Evolutionary conservation across 2,888 invertebrate genomes (phyloP).

Genomic region (Zele albiditarsus): DNA sequence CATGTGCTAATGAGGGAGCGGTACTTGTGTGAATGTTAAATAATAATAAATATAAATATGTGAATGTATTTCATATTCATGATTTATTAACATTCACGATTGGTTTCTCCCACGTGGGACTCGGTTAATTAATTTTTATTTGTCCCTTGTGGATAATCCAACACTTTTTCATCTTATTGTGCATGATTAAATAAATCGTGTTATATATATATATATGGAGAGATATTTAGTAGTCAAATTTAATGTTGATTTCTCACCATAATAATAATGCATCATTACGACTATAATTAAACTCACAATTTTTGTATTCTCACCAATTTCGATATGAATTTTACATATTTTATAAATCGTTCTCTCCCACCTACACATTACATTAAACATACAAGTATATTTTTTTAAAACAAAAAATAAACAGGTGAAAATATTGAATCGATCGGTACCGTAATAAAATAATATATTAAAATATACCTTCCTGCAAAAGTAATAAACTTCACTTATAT

Average conservation of each 20-base stretch:
- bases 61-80: conserved; percentile 13
- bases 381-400: neutral
- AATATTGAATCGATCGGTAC: neutral
- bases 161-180: neutral
- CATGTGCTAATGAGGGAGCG: neutral
- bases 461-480: neutral
- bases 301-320: too few relatives aligned
- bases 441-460: neutral
- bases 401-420: neutral
- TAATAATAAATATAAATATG: neutral
- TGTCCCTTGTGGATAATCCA: neutral
- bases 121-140: conserved; percentile 23
- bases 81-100: conserved; percentile 29
- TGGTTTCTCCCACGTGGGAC: conserved; percentile 35
- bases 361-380: too few relatives aligned
- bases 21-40: neutral
- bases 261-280: too few relatives aligned
- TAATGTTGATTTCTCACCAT: too few relatives aligned
- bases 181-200: too few relatives aligned
- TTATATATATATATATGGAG: too few relatives aligned
- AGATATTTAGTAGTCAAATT: too few relatives aligned
- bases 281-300: too few relatives aligned
- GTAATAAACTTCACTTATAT: conserved; percentile 44
- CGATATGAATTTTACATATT: too few relatives aligned
- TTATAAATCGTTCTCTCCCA: too few relatives aligned